These are phyloP conservation scores for Clupea harengus DNA, from an alignment of 2,113 vertebrate species.

Conservation along the genomic window DNA sequence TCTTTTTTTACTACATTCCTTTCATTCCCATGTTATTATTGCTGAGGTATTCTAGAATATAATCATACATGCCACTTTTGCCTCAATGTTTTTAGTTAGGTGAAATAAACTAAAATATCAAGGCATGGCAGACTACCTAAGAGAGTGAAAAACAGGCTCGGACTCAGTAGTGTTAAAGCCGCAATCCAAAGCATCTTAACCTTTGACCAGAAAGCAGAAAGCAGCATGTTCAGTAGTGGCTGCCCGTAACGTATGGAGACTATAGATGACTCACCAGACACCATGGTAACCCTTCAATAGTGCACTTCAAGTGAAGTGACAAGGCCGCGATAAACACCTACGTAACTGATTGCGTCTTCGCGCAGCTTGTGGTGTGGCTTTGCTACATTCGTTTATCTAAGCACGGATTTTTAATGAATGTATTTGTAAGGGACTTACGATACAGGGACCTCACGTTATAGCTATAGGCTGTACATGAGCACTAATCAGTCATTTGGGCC, in stretches of 20 bases:
- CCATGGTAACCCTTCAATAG: background rate
- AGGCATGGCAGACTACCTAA: too few relatives aligned
- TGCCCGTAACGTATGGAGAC: background rate
- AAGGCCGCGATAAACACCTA: background rate
- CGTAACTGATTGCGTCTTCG: background rate
- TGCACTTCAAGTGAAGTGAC: background rate
- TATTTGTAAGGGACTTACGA: background rate
- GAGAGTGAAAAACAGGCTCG: too few relatives aligned
- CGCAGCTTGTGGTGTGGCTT: background rate
- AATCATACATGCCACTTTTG: too few relatives aligned
- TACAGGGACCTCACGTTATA: background rate
- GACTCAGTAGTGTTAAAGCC: too few relatives aligned
- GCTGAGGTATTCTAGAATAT: too few relatives aligned
- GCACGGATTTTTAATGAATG: background rate
- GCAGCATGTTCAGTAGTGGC: background rate
- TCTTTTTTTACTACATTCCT: too few relatives aligned
- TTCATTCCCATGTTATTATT: too few relatives aligned
- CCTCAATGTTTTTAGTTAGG: too few relatives aligned
- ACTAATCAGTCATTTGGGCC: background rate
- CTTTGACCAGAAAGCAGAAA: background rate
- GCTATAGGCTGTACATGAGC: background rate
- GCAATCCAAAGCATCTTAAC: background rate
- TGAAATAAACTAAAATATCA: too few relatives aligned
- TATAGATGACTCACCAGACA: background rate
- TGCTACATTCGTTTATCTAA: background rate